Evolutionary conservation across 2,113 vertebrate species (phyloP), one percentile per base, ranked within the genome.

Genomic region (Apteryx mantelli): DNA sequence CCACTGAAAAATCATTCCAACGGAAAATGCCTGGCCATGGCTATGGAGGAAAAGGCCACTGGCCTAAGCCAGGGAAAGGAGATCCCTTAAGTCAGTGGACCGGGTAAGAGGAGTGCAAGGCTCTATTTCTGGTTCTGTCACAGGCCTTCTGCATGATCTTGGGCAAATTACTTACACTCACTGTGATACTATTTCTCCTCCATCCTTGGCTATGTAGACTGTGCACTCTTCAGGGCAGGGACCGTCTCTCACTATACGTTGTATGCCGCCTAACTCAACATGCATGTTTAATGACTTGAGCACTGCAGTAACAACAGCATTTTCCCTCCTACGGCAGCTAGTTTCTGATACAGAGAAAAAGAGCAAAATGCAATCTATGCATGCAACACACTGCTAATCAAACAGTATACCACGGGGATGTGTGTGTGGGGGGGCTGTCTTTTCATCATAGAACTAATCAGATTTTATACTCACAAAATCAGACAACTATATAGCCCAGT

Each of bases 391-490:
- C 42, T 56, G 87, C 64, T 88, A 75, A 95, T 93, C 91, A 93
- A 96, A 95, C 44, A 20, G 66, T 77, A 55, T 5, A 60, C 75
- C 19, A 42, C 2, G 10, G 88, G 86, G 65, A 77, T 24, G 40
- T 65, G n/a, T 25, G 34, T 26, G 36, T 38, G 36, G 1, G 2
- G 12, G 36, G 36, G 6, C 17, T 17, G 76, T 28, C 85, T 91
- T 79, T 83, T 91, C 40, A 61, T 71, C 26, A 1, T 11, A 85
- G 70, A 80, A 85, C 34, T 89, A 80, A 88, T 77, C 81, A 91
- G 76, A 75, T 88, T 82, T 94, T 87, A 89, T 64, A 88, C 50
- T 88, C 83, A 78, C n/a, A 46, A 64, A 94, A 94, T 40, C 79
- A 93, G 85, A 63, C 82, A 91, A 92, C 60, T 52, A 9, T 11